Percentiles rank a stretch among this genome's conserved stretches.
Conservation (phyloP, 2,797 vertebrate genomes). For the Eurystomus glaucurus region DNA sequence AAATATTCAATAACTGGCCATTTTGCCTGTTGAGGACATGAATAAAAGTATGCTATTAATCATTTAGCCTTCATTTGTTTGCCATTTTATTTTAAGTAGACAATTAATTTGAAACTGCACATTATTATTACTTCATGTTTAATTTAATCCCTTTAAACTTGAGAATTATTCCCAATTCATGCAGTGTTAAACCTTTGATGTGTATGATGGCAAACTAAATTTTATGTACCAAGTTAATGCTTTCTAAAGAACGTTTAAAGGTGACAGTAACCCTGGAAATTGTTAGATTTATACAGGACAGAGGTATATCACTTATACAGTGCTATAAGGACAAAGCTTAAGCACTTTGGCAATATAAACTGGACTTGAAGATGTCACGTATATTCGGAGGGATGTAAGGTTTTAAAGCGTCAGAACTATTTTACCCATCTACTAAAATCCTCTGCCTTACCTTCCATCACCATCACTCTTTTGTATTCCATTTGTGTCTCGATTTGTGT, state of each 20-base stretch:
- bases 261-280: conserved; percentile 25
- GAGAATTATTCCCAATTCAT: conserved; percentile 83
- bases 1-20: conserved; percentile 89
- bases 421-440: not conserved
- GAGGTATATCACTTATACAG: too few species aligned
- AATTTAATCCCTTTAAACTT: conserved; percentile 86
- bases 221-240: conserved; percentile 67
- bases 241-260: conserved; percentile 54
- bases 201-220: conserved; percentile 64
- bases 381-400: not conserved
- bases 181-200: conserved; percentile 79
- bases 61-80: conserved; percentile 87
- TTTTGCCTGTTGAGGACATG: conserved; percentile 84
- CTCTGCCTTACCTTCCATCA: conserved; percentile 60
- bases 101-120: conserved; percentile 83
- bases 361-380: not conserved
- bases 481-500: not conserved
- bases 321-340: conserved; percentile 35
- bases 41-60: conserved; percentile 89
- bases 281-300: not conserved
- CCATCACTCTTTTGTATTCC: not conserved
- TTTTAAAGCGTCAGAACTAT: not conserved
- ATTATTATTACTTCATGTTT: conserved; percentile 85
- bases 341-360: not conserved
- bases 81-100: conserved; percentile 85